Evolutionary conservation across 35 echinoderm and acorn worm genomes (phyloP), one percentile per base, ranked within the genome.

Genomic region (Chiridota heheva): DNA sequence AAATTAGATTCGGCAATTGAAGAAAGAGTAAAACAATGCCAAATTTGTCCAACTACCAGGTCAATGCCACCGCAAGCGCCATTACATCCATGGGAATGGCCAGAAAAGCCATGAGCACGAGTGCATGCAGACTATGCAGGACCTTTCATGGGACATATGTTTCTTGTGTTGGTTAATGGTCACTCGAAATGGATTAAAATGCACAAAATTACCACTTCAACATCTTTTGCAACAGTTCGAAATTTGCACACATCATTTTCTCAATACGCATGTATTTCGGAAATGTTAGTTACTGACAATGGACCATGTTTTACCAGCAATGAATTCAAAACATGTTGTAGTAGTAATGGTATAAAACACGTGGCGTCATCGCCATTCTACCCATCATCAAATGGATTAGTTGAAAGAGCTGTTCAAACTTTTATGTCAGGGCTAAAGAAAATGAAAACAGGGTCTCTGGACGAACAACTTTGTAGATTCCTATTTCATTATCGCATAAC

Each of bases 221-320:
- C 79, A 25, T 77, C 58, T 3, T 28, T 31, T 5, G 34, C 35
- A n/a, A 85, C 69, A 16, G 25, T 85, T 39, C 3, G 44, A 17
- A 82, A 60, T 38, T 61, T 79, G 29, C 46, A 46, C 10, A 58
- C 32, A 8, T 42, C 62, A 36, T 91, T 92, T 34, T 40, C 67
- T 20, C 43, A 30, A 39, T 36, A 84, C 44, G 81, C 81, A 1
- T n/a, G n/a, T n/a, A 0, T 85, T 7, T 65, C 46, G 4, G 34
- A 79, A 8, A 70, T 58, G 53, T n/a, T 84, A 40, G 73, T 91
- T 10, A 72, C 40, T 5, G 88, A 91, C 37, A 91, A 91, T 44
- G 88, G 72, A 5, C 28, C 80, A 33, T 57, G 69, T 42, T 91
- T 91, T 71, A 78, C 57, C 0, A 72, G 63, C 16, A 39, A 44